phyloP scores from a whole-genome alignment of 2,113 vertebrate genomes.

The Toxotes chatareus region DNA sequence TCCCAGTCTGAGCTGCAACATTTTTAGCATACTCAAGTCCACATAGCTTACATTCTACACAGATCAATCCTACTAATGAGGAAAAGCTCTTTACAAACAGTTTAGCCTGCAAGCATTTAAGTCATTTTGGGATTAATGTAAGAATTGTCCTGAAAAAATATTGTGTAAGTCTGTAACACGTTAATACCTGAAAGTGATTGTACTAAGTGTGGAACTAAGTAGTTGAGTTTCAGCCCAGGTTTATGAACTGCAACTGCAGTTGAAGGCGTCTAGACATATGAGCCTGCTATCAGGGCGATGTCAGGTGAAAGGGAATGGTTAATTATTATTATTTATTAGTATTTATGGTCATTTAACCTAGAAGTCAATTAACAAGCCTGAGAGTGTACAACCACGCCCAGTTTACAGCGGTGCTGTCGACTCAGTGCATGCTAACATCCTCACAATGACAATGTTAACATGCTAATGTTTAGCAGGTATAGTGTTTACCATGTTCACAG shows the following conservation, averaged over 20 bases:
- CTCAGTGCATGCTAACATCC: background rate
- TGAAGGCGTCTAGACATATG: background rate
- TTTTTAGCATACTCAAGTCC: constrained; percentile 29
- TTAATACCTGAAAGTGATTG: background rate
- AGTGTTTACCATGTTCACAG: too few species aligned
- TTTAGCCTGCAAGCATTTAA: constrained; percentile 7
- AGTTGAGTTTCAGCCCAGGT: background rate
- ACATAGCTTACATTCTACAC: constrained; percentile 44
- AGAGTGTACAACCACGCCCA: background rate
- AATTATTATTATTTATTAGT: background rate
- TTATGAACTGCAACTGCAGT: background rate
- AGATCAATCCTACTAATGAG: constrained; percentile 32
- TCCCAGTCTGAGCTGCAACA: constrained; percentile 21
- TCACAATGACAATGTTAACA: background rate
- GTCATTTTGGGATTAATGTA: constrained; percentile 15
- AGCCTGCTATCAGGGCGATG: background rate
- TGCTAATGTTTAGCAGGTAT: too few species aligned
- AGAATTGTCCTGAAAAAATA: background rate
- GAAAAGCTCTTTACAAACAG: constrained; percentile 18
- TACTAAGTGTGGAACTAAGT: background rate
- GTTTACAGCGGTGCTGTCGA: too few species aligned
- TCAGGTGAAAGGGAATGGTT: background rate
- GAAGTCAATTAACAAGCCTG: background rate
- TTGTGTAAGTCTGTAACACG: background rate
- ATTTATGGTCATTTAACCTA: background rate